These are phyloP conservation scores for Camelus dromedarius DNA, from an alignment of 2,113 vertebrate genomes.

Conservation along the genomic window DNA sequence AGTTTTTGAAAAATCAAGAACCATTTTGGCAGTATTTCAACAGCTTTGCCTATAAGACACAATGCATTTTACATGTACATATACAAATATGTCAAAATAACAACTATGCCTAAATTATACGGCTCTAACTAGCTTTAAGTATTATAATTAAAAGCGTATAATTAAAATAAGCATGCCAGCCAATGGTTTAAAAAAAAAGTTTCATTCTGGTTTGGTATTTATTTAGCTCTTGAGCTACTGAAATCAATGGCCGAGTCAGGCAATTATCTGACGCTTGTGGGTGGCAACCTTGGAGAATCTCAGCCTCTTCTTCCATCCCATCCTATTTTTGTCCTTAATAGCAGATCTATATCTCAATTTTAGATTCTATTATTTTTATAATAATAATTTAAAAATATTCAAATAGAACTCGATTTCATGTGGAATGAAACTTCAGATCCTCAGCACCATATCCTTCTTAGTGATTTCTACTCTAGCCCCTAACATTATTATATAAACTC, in stretches of 20 bases:
- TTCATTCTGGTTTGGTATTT: not conserved
- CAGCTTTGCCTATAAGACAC: not conserved
- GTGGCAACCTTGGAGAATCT: not conserved
- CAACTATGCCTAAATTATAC: constrained; percentile 67
- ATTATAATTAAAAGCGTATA: constrained; percentile 70
- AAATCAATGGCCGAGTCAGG: not conserved
- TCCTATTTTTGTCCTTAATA: constrained; percentile 45
- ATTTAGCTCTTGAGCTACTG: not conserved
- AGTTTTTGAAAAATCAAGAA: constrained; percentile 34
- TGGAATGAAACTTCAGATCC: not conserved
- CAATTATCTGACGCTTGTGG: not conserved
- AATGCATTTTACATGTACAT: constrained; percentile 14
- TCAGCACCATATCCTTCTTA: not conserved
- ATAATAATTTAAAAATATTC: not conserved
- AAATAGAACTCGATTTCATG: not conserved
- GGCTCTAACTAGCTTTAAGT: constrained; percentile 61
- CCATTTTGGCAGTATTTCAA: constrained; percentile 44
- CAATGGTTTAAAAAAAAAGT: constrained; percentile 1
- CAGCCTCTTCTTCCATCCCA: not conserved
- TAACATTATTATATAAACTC: not conserved
- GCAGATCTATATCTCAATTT: constrained; percentile 48
- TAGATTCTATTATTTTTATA: constrained; percentile 53
- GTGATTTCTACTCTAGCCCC: not conserved
- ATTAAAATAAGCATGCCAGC: constrained; percentile 58
- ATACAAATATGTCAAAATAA: constrained; percentile 44